Conservation (phyloP, 2,113 vertebrate genomes). For the Diadophis punctatus region DNA sequence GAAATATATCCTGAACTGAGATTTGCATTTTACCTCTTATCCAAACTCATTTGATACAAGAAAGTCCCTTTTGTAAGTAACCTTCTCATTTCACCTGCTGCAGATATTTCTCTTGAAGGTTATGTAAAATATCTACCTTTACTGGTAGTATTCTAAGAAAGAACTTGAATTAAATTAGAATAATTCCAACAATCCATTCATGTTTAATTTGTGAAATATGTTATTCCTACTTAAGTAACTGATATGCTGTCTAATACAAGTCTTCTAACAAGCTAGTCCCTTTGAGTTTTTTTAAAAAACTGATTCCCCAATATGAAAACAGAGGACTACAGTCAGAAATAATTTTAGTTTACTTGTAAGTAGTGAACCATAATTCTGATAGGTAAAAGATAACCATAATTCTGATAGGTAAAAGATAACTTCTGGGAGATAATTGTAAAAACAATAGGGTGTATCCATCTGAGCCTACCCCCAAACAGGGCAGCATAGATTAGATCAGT, state of each 20-base stretch:
- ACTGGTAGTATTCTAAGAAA: background rate
- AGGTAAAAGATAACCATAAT: too few species aligned
- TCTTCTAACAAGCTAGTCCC: background rate
- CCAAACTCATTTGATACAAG: background rate
- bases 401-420: too few species aligned
- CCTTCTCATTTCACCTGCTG: background rate
- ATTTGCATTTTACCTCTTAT: background rate
- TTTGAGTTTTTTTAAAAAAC: background rate
- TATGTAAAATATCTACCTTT: background rate
- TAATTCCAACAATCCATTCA: rapidly evolving
- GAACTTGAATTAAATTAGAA: background rate
- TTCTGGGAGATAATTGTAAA: background rate
- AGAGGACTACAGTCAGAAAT: background rate
- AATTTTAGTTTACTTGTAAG: background rate
- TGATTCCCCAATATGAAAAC: too few species aligned
- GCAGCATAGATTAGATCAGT: background rate
- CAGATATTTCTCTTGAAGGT: background rate
- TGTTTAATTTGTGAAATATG: background rate
- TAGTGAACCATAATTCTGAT: background rate
- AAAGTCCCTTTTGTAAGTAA: background rate
- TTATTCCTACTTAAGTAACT: background rate
- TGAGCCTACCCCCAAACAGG: background rate
- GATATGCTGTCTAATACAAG: background rate
- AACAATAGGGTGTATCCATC: background rate
- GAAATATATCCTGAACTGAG: background rate